Evolutionary conservation across 2,113 vertebrate genomes (phyloP), one percentile per base, ranked within the genome.

Genomic region (Epinephelus lanceolatus): DNA sequence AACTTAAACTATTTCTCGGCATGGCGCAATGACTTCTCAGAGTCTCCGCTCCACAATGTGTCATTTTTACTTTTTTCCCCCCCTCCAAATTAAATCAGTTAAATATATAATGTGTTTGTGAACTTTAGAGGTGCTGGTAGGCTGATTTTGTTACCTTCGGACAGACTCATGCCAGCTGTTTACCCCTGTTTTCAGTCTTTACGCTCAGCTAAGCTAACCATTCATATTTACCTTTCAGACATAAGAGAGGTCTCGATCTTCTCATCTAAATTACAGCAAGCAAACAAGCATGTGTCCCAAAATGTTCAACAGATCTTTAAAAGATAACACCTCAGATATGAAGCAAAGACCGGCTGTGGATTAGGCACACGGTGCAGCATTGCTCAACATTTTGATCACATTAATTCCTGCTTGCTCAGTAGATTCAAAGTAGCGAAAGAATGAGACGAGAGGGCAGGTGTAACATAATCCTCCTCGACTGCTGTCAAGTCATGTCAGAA

Each of bases 401-500:
- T 60, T 61, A 47, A 78, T 80, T 78, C 45, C 52, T 73, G 56
- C 77, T 76, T 71, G n/a, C 76, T 76, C 49, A 67, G 65, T 60
- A 21, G 40, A 72, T 80, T 72, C 52, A 30, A 42, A 86, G 63
- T 67, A 62, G 25, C 15, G 51, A 1, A 3, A 19, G 30, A 14
- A n/a, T 30, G 49, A 78, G 57, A 67, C 8, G 51, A 17, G 53
- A 18, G 77, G 37, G 75, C 74, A 86, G 82, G 83, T 91, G 89
- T 87, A 90, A 92, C 40, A 12, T 69, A 79, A 90, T 68, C 63
- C 81, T 27, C 18, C 65, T 71, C 2, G 1, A 65, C 71, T 70
- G 78, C 76, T 83, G 82, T 85, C 75, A 84, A 80, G 88, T 92
- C 88, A 61, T 89, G 91, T 90, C 87, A 78, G 86, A 78, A 83